Evolutionary conservation across 2,797 vertebrate genomes (phyloP).

Genomic region (Microcaecilia unicolor): DNA sequence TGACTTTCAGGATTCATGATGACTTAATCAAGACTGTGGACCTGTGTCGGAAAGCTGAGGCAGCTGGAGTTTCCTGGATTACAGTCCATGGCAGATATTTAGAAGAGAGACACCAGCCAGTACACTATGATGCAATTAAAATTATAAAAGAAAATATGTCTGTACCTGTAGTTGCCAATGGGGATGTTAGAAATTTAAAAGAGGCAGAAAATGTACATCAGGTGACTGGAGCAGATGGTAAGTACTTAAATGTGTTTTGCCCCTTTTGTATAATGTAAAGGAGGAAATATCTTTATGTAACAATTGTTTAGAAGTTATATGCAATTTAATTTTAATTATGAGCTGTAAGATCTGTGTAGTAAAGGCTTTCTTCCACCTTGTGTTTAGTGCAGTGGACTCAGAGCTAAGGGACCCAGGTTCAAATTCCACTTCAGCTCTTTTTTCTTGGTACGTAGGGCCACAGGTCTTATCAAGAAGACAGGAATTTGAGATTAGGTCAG

Average conservation of each 20-base stretch:
- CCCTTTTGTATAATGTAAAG: slow-evolving; percentile 22
- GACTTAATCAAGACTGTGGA: slow-evolving; percentile 83
- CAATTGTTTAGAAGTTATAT: slow-evolving; percentile 1
- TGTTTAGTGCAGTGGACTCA: no score
- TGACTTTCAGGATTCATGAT: slow-evolving; percentile 74
- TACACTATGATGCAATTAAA: slow-evolving; percentile 88
- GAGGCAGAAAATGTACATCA: slow-evolving; percentile 73
- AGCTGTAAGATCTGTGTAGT: no score
- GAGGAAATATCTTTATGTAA: background rate
- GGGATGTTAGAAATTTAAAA: slow-evolving; percentile 78
- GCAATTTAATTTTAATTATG: no score
- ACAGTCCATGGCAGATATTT: slow-evolving; percentile 85
- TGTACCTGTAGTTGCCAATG: slow-evolving; percentile 86
- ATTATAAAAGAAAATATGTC: slow-evolving; percentile 83
- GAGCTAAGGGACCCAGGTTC: no score
- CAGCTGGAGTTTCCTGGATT: slow-evolving; percentile 89
- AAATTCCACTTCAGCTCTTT: no score
- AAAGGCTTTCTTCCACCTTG: no score
- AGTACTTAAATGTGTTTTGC: slow-evolving; percentile 10
- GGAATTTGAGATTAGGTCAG: no score
- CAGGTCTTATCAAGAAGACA: no score
- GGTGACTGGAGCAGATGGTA: slow-evolving; percentile 84
- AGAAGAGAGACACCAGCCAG: slow-evolving; percentile 90
- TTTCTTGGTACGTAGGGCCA: no score
- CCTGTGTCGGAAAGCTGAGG: slow-evolving; percentile 86